Evolutionary conservation across 2,113 vertebrate species (phyloP).

Genomic region (Hirundichthys speculiger): DNA sequence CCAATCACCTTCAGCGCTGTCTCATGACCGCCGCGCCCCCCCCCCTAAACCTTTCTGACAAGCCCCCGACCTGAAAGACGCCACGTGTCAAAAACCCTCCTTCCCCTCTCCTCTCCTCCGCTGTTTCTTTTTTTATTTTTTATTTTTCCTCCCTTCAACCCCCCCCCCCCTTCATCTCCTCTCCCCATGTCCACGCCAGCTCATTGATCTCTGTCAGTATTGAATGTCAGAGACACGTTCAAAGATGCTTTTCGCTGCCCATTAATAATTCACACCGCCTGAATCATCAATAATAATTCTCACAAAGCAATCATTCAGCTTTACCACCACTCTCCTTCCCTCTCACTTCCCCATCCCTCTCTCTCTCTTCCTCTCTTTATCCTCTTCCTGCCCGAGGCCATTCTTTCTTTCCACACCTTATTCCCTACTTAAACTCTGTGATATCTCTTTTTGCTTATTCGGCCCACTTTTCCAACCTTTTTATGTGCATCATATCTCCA

Average conservation of each 20-base stretch:
- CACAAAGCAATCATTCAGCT: conserved; percentile 82
- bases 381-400: conserved; percentile 59
- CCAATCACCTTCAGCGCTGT: conserved; percentile 70
- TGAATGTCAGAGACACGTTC: conserved; percentile 84
- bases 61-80: conserved; percentile 39
- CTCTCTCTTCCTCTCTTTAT: conserved; percentile 48
- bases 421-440: conserved; percentile 51
- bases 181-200: conserved; percentile 67
- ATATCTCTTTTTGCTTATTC: conserved; percentile 74
- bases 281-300: conserved; percentile 87
- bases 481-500: conserved; percentile 64
- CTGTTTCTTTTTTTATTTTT: conserved; percentile 3
- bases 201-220: conserved; percentile 84
- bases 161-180: conserved; percentile 44
- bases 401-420: conserved; percentile 48
- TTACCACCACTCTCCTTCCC: conserved; percentile 66
- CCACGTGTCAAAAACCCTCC: conserved; percentile 49
- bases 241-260: conserved; percentile 79
- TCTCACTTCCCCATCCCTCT: conserved; percentile 31
- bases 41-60: conserved; percentile 53
- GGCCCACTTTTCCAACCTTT: conserved; percentile 52
- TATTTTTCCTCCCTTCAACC: conserved; percentile 17
- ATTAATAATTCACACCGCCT: conserved; percentile 85
- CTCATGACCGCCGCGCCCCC: conserved; percentile 56
- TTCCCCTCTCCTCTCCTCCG: not conserved